Evolutionary conservation across 2,888 invertebrate genomes (phyloP).

Genomic region (Drosophila neonasuta): DNA sequence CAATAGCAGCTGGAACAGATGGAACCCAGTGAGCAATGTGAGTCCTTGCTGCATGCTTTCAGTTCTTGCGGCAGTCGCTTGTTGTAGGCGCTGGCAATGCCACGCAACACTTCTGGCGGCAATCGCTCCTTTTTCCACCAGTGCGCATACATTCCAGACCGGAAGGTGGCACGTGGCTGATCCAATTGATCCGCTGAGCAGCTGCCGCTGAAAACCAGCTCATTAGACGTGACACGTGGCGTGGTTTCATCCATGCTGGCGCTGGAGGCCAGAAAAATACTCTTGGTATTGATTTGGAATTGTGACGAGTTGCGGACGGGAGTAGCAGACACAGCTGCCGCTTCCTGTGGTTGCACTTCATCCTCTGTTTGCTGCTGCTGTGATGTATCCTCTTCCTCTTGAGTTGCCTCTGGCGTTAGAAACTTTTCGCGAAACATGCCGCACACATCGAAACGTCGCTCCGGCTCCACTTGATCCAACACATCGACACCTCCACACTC

Average conservation of each 20-base stretch:
- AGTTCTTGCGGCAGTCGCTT: constrained; percentile 82
- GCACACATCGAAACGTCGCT: constrained; percentile 80
- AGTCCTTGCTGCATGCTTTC: constrained; percentile 80
- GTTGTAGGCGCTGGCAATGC: constrained; percentile 82
- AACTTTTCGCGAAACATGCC: constrained; percentile 82
- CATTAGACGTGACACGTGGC: constrained; percentile 16
- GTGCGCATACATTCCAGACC: constrained; percentile 93
- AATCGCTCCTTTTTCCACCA: constrained; percentile 96
- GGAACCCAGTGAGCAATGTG: constrained; percentile 60
- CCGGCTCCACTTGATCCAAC: constrained; percentile 60
- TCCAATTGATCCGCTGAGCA: constrained; percentile 58
- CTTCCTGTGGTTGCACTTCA: neutral
- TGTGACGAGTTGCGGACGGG: constrained; percentile 44
- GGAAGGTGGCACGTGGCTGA: constrained; percentile 83
- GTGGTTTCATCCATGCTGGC: constrained; percentile 58
- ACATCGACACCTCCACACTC: constrained; percentile 60
- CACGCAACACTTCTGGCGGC: constrained; percentile 86
- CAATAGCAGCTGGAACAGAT: constrained; percentile 76
- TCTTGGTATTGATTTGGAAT: constrained; percentile 80
- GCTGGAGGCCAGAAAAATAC: constrained; percentile 76
- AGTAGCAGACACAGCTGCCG: constrained; percentile 5
- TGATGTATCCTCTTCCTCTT: constrained; percentile 31
- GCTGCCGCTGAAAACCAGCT: constrained; percentile 57
- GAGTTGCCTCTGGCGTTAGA: constrained; percentile 72
- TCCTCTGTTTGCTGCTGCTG: neutral